A percentile compares a stretch with the other conserved stretches of the same genome.
phyloP scores from a whole-genome alignment of 2,888 invertebrate genomes.

The Zaprionus bogoriensis region DNA sequence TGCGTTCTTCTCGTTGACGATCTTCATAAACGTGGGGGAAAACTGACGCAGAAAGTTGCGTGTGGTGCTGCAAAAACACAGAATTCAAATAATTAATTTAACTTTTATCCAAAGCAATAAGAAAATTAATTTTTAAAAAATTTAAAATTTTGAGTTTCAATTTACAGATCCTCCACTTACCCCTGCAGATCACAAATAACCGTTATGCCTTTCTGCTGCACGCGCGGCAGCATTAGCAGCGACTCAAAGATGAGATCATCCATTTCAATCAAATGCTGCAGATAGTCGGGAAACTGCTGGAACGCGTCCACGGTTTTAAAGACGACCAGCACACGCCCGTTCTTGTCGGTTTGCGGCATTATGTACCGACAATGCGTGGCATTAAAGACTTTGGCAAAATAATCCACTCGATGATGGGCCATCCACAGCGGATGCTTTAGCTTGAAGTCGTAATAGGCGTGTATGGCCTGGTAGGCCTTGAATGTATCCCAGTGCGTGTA shows the following conservation, averaged over 20 bases:
- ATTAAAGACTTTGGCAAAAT: slow-evolving; percentile 72
- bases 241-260: slow-evolving; percentile 81
- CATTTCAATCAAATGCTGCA: slow-evolving; percentile 78
- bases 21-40: slow-evolving; percentile 71
- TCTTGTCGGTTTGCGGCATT: slow-evolving; percentile 78
- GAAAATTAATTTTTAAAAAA: not conserved
- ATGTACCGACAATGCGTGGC: slow-evolving; percentile 74
- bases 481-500: slow-evolving; percentile 73
- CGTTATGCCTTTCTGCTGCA: slow-evolving; percentile 78
- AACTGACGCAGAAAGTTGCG: slow-evolving; percentile 73
- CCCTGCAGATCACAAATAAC: slow-evolving; percentile 79
- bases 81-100: too few species aligned
- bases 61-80: slow-evolving; percentile 65
- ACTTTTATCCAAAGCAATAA: too few species aligned
- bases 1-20: slow-evolving; percentile 78
- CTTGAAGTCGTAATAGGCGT: slow-evolving; percentile 79
- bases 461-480: slow-evolving; percentile 68
- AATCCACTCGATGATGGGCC: slow-evolving; percentile 71
- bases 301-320: slow-evolving; percentile 79
- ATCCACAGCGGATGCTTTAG: slow-evolving; percentile 75
- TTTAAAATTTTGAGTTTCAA: not conserved
- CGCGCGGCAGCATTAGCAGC: slow-evolving; percentile 74
- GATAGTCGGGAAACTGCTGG: slow-evolving; percentile 76
- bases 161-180: slow-evolving; percentile 49
- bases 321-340: slow-evolving; percentile 75